Conservation (phyloP, 2,113 vertebrate species). For the Psittacara wagleri region DNA sequence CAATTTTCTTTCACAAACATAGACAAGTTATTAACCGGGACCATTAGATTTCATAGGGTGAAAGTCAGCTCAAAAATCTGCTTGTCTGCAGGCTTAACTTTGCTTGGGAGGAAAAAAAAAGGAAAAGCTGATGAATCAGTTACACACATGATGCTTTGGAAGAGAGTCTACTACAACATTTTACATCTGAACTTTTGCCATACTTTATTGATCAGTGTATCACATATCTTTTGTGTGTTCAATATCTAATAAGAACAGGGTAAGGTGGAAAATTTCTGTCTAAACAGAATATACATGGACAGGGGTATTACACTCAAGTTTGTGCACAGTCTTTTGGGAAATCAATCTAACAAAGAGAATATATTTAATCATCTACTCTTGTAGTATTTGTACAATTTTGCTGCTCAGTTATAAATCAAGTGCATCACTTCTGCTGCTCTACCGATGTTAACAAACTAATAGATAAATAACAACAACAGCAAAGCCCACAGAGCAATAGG, state of each 20-base stretch:
- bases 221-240: not conserved
- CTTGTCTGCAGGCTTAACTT: constrained; percentile 3
- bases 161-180: not conserved
- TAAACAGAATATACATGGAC: not conserved
- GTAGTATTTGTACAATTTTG: not conserved
- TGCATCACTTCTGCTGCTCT: not conserved
- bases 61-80: constrained; percentile 46
- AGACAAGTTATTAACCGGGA: constrained; percentile 70
- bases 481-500: not conserved
- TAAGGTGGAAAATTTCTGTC: not conserved
- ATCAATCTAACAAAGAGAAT: not conserved
- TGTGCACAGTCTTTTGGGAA: not conserved
- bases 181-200: not conserved
- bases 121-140: not conserved
- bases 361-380: not conserved
- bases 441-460: not conserved
- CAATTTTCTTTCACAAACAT: constrained; percentile 67
- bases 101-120: not conserved
- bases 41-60: constrained; percentile 41
- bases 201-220: not conserved
- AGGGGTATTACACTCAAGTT: not conserved
- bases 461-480: not conserved
- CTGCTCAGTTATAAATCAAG: not conserved
- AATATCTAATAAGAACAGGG: not conserved
- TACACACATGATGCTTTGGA: not conserved